Conservation (phyloP, 2,888 invertebrate species). For the Drosophila neonasuta region DNA sequence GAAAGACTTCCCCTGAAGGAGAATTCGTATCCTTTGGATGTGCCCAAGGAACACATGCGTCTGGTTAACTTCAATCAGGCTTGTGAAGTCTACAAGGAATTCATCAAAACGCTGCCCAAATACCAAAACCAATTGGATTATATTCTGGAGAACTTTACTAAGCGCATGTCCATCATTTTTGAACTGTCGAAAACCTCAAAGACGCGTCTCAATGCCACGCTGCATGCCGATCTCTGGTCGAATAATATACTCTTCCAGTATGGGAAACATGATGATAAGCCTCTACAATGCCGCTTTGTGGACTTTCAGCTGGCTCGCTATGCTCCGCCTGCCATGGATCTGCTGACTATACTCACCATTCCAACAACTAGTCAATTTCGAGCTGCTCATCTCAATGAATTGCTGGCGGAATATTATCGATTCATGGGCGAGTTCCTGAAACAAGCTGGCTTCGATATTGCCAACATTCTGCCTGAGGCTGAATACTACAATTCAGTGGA, state of each 20-base stretch:
- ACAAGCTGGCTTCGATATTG: constrained; percentile 81
- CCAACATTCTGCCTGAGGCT: constrained; percentile 81
- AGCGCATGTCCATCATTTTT: constrained; percentile 73
- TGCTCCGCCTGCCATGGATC: constrained; percentile 86
- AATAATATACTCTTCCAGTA: constrained; percentile 83
- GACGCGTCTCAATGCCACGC: constrained; percentile 81
- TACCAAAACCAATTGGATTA: constrained; percentile 68
- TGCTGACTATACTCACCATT: constrained; percentile 83
- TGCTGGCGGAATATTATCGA: constrained; percentile 85
- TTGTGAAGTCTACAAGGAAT: constrained; percentile 76
- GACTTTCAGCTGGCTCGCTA: constrained; percentile 88
- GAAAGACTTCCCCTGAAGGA: constrained; percentile 75
- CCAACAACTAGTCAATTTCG: constrained; percentile 83
- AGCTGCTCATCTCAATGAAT: constrained; percentile 81
- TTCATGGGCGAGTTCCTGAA: constrained; percentile 82
- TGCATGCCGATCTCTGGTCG: constrained; percentile 83
- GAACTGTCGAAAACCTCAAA: constrained; percentile 77
- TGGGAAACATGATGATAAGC: constrained; percentile 77
- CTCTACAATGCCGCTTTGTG: constrained; percentile 85
- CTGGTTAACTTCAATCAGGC: constrained; percentile 70
- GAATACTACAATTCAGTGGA: constrained; percentile 81
- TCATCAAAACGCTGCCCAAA: constrained; percentile 76
- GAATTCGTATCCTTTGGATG: constrained; percentile 79
- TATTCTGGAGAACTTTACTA: constrained; percentile 69
- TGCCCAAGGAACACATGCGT: constrained; percentile 68